Evolutionary conservation across 2,888 invertebrate species (phyloP), one percentile per base, ranked within the genome.

Genomic region (Pseudococcus viburni): DNA sequence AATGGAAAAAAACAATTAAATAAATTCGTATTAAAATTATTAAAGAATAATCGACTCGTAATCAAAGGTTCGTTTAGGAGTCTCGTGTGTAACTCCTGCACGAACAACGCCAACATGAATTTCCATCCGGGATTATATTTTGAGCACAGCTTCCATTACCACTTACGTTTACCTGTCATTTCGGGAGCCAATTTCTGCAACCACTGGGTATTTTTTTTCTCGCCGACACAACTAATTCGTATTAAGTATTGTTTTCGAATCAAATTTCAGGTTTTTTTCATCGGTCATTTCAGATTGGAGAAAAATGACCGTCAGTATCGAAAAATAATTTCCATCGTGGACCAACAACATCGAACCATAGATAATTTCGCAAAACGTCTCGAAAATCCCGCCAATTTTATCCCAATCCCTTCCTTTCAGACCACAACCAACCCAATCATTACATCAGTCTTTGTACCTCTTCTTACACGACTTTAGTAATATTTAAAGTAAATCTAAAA

Each of bases 401-500:
- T 2, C 26, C 26, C 55, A 55, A 4, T n/a, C 17, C n/a, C 4
- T 4, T 15, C 12, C n/a, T 4, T 17, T 3, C 1, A 55, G 8
- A 55, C 1, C 22, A 22, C 64, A 22, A 5, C 19, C 7, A 8
- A 64, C 22, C 64, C 11, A 9, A 22, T 22, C 0, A 11, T 64
- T 22, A 22, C 64, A 64, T n/a, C 17, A n/a, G 59, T 59, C 59
- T 59, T 51, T 12, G 42, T 42, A 17, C 7, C 22, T 46, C 11
- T 22, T 77, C 39, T 33, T 33, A 46, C 77, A 77, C 77, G 39
- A 83, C 26, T 83, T 83, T 83, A 83, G 80, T 83, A 73, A 42
- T 83, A 83, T 26, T n/a, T 42, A 83, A 83, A 83, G 80, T 83
- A 83, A 83, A 83, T 26, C 80, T 83, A 83, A 77, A 5, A 83